These are phyloP conservation scores for Actinia equina DNA, from an alignment of 64 coral and sea anemone species.

Conservation along the genomic window DNA sequence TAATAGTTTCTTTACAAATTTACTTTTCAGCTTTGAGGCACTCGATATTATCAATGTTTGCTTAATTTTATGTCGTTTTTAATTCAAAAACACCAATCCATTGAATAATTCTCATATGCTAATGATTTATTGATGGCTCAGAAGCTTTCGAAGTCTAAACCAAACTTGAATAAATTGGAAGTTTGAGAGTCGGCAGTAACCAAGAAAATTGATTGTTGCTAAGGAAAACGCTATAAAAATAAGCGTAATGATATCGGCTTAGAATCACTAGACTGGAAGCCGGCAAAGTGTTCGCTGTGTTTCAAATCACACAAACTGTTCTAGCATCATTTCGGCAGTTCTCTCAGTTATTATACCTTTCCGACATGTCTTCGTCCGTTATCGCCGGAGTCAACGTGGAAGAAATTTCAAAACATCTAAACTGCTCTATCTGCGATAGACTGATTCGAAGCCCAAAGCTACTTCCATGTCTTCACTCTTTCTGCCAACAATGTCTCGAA, in stretches of 20 bases:
- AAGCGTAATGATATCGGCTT: background rate
- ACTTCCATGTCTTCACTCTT: slow-evolving; percentile 83
- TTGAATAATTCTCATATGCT: background rate
- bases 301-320: background rate
- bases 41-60: background rate
- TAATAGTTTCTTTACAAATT: background rate
- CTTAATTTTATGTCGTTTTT: background rate
- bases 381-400: slow-evolving; percentile 75
- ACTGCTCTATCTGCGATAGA: slow-evolving; percentile 62
- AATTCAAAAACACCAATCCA: background rate
- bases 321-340: background rate
- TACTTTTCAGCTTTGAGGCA: background rate
- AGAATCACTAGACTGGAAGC: background rate
- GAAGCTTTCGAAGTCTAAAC: background rate
- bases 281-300: background rate
- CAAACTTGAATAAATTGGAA: slow-evolving; percentile 4
- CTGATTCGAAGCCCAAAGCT: slow-evolving; percentile 82
- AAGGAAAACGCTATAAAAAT: background rate
- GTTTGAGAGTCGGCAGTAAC: background rate
- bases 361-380: slow-evolving; percentile 52
- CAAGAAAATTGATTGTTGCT: background rate
- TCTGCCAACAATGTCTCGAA: slow-evolving; percentile 76
- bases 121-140: background rate
- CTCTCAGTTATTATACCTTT: background rate
- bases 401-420: slow-evolving; percentile 81